Conservation (phyloP, 2,888 invertebrate genomes). For the Dione vanillae region DNA sequence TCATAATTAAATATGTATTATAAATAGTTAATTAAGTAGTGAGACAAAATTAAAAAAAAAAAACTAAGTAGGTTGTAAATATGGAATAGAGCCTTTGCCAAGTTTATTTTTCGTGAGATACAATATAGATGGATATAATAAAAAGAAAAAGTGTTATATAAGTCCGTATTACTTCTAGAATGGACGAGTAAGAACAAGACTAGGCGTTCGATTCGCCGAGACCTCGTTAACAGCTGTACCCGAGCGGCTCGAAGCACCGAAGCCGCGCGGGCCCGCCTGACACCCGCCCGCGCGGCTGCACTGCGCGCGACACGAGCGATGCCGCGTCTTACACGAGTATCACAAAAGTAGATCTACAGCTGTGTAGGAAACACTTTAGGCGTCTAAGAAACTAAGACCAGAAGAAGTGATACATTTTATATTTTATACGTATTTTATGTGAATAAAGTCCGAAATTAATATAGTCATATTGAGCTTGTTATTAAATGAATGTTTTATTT, state of each 20-base stretch:
- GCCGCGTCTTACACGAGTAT: constrained; percentile 68
- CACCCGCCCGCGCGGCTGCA: constrained; percentile 70
- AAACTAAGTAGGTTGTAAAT: too few species aligned
- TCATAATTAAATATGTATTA: too few species aligned
- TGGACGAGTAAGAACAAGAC: constrained; percentile 57
- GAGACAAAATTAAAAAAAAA: too few species aligned
- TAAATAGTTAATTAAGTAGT: too few species aligned
- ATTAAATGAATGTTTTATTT: too few species aligned
- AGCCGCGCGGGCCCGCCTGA: constrained; percentile 69
- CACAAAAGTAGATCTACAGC: constrained; percentile 44
- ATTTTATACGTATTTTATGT: constrained; percentile 12
- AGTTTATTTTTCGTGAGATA: too few species aligned
- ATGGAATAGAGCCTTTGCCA: too few species aligned
- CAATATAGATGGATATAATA: not conserved
- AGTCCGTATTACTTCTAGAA: constrained; percentile 49
- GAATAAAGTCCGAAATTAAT: not conserved
- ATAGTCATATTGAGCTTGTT: not conserved
- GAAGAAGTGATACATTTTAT: not conserved
- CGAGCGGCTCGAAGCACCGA: constrained; percentile 54
- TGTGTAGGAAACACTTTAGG: constrained; percentile 21
- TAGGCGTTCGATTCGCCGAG: constrained; percentile 74
- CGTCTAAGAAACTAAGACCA: not conserved
- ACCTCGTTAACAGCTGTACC: constrained; percentile 62
- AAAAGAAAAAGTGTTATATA: too few species aligned
- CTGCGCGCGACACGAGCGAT: constrained; percentile 71